Percentiles rank a stretch among this genome's conserved stretches.
phyloP scores from a whole-genome alignment of 2,888 invertebrate species.

The Philaethria dido region DNA sequence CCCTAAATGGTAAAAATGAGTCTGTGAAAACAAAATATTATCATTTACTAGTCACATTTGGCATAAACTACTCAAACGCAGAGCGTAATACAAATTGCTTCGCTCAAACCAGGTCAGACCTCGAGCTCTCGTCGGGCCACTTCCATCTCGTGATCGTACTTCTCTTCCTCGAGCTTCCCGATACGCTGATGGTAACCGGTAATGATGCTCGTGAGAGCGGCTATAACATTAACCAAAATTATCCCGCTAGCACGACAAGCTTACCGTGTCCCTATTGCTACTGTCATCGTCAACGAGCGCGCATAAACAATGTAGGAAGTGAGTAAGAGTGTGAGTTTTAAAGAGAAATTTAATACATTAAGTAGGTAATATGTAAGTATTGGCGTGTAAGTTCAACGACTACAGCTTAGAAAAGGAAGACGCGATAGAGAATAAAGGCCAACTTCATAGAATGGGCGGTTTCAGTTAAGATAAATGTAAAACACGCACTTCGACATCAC shows the following conservation, averaged over 20 bases:
- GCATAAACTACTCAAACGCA: slow-evolving; percentile 78
- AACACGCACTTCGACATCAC: slow-evolving; percentile 74
- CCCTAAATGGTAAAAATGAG: slow-evolving; percentile 68
- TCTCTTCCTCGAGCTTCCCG: slow-evolving; percentile 92
- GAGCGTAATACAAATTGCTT: slow-evolving; percentile 68
- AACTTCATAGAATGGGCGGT: slow-evolving; percentile 52
- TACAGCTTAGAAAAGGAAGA: slow-evolving; percentile 68
- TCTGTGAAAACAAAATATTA: slow-evolving; percentile 77
- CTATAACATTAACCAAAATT: slow-evolving; percentile 82
- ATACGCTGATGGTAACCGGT: slow-evolving; percentile 93
- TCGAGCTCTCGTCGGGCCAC: slow-evolving; percentile 97
- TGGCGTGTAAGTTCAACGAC: slow-evolving; percentile 62
- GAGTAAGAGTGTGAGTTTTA: slow-evolving; percentile 68
- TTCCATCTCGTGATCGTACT: slow-evolving; percentile 99
- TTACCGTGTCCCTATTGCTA: slow-evolving; percentile 47
- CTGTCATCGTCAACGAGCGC: slow-evolving; percentile 52
- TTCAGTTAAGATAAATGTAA: slow-evolving; percentile 62
- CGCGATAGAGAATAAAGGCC: slow-evolving; percentile 65
- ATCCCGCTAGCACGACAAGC: slow-evolving; percentile 52
- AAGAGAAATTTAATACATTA: slow-evolving; percentile 56
- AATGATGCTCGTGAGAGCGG: slow-evolving; percentile 87
- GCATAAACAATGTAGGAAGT: slow-evolving; percentile 55
- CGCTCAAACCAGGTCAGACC: slow-evolving; percentile 87
- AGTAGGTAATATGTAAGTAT: slow-evolving; percentile 65
- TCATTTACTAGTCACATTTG: slow-evolving; percentile 77